These are phyloP conservation scores for Panurus biarmicus DNA, from an alignment of 2,113 vertebrate genomes.

Conservation along the genomic window DNA sequence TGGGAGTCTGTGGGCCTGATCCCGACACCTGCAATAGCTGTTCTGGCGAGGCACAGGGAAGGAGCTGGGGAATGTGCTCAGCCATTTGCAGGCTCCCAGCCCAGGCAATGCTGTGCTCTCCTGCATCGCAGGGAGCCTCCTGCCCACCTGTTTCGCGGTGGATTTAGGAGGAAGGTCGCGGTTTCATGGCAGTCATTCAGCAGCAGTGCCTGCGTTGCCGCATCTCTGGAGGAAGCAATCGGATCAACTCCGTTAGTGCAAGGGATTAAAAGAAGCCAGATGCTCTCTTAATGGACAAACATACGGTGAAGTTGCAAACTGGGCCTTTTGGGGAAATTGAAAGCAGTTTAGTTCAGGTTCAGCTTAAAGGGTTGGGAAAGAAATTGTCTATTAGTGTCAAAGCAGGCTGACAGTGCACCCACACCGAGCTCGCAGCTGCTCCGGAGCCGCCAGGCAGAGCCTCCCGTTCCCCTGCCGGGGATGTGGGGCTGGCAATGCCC, in stretches of 20 bases:
- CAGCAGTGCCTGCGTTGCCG: not conserved
- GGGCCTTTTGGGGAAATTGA: conserved; percentile 22
- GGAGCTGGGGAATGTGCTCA: not conserved
- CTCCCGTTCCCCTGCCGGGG: accelerated
- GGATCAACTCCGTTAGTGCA: not conserved
- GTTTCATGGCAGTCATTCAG: not conserved
- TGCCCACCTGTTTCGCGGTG: not conserved
- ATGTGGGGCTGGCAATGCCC: accelerated
- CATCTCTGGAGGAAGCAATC: not conserved
- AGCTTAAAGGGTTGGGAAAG: not conserved
- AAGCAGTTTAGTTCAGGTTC: conserved; percentile 33
- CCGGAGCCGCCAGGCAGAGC: accelerated
- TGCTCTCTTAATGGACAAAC: conserved; percentile 31
- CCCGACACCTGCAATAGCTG: not conserved
- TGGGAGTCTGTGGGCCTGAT: not conserved
- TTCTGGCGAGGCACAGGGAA: not conserved
- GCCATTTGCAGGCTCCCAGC: not conserved
- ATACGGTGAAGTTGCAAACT: conserved; percentile 12
- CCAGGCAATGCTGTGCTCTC: not conserved
- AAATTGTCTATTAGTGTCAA: not conserved
- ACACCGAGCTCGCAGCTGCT: not conserved
- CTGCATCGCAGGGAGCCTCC: not conserved
- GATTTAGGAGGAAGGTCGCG: not conserved
- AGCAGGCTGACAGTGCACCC: not conserved
- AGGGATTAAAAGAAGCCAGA: conserved; percentile 40